A percentile compares a stretch with the other conserved stretches of the same genome.
Evolutionary conservation across 2,797 vertebrate species (phyloP).

Genomic region (Hippocampus kuda): DNA sequence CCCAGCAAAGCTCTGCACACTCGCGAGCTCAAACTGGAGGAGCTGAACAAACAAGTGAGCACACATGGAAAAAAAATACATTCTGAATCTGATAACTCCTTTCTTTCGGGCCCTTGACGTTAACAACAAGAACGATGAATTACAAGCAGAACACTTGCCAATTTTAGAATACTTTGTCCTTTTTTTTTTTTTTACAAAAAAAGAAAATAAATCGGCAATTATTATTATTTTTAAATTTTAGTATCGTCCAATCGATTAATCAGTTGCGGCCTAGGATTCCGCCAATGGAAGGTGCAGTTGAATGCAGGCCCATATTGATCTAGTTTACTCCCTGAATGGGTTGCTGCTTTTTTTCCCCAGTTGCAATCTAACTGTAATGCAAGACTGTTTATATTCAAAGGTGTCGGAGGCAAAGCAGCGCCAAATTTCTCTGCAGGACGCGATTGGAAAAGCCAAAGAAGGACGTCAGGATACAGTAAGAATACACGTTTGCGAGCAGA

Average conservation of each 20-base stretch:
- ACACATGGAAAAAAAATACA: not conserved
- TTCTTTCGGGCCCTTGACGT: too few species aligned
- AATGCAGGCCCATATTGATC: too few species aligned
- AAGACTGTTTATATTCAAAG: conserved; percentile 49
- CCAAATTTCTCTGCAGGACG: conserved; percentile 67
- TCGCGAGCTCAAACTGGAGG: conserved; percentile 76
- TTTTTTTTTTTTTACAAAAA: too few species aligned
- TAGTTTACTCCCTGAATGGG: not conserved
- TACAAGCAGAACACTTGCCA: too few species aligned
- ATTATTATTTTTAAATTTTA: too few species aligned
- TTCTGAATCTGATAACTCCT: too few species aligned
- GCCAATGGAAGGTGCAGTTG: too few species aligned
- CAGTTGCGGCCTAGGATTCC: too few species aligned
- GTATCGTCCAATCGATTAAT: too few species aligned
- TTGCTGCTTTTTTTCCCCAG: not conserved
- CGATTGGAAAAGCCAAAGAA: conserved; percentile 76
- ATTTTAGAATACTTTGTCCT: too few species aligned
- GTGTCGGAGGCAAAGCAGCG: conserved; percentile 74
- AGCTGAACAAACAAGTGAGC: conserved; percentile 80
- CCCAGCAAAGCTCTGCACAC: conserved; percentile 88
- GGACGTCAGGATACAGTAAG: conserved; percentile 86
- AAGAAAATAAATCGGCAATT: too few species aligned
- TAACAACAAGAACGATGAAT: too few species aligned
- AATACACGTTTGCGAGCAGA: conserved; percentile 3
- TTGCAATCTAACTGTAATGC: not conserved